Percentiles rank a stretch among this genome's conserved stretches.
phyloP scores from a whole-genome alignment of 2,113 vertebrate species.

The Carollia perspicillata region DNA sequence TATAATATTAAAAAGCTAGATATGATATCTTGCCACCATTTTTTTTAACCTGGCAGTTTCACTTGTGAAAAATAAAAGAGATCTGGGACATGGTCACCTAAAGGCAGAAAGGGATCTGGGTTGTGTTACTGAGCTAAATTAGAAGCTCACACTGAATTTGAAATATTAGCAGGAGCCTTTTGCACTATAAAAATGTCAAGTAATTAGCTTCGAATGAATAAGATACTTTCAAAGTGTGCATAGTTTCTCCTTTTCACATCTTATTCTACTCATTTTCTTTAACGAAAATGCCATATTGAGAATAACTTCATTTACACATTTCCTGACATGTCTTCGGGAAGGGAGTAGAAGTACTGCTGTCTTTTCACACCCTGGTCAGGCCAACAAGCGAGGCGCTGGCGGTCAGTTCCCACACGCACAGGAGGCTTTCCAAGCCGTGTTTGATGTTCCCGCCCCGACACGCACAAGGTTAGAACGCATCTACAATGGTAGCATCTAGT shows the following conservation, averaged over 20 bases:
- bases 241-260: background rate
- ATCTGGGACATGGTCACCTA: background rate
- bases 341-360: accelerated
- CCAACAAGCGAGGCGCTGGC: background rate
- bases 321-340: background rate
- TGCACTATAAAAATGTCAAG: background rate
- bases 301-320: background rate
- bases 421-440: background rate
- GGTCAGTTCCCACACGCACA: background rate
- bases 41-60: background rate
- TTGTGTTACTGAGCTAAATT: background rate
- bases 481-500: background rate
- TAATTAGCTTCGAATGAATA: background rate
- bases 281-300: background rate
- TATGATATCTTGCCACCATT: background rate
- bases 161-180: background rate
- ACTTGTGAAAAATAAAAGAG: background rate
- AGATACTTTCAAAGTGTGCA: background rate
- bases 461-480: background rate
- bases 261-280: background rate
- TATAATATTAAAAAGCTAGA: background rate
- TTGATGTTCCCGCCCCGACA: background rate
- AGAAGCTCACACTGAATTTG: background rate
- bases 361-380: background rate
- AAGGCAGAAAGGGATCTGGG: background rate